Evolutionary conservation across 2,797 vertebrate genomes (phyloP).

Genomic region (Danio kyathit): DNA sequence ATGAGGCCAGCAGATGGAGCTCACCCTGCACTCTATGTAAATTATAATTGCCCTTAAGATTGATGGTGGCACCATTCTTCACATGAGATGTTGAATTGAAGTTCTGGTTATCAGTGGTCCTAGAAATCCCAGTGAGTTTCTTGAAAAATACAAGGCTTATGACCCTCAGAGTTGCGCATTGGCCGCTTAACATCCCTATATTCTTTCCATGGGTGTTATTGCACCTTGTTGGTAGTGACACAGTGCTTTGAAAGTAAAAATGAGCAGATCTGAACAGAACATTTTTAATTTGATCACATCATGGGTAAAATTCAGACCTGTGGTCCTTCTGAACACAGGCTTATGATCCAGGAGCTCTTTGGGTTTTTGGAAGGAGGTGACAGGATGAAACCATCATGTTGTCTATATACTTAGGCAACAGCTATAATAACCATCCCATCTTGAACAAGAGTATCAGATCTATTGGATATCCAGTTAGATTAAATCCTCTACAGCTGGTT

Average conservation of each 20-base stretch:
- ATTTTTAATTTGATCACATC: background rate
- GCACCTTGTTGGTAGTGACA: background rate
- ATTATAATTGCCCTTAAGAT: background rate
- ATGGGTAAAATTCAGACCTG: background rate
- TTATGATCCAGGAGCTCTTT: too few species aligned
- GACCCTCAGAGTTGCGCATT: background rate
- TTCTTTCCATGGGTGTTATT: background rate
- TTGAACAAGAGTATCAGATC: too few species aligned
- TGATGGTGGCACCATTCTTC: background rate
- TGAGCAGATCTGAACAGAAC: background rate
- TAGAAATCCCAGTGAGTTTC: background rate
- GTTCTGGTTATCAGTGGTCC: background rate
- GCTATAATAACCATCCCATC: too few species aligned
- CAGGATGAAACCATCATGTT: too few species aligned
- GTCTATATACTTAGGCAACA: too few species aligned
- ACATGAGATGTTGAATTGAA: background rate
- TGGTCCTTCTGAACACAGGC: background rate
- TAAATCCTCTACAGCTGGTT: constrained; percentile 3
- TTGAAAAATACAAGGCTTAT: background rate
- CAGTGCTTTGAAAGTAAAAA: background rate
- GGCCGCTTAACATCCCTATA: background rate
- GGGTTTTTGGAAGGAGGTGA: too few species aligned
- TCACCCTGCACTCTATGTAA: background rate
- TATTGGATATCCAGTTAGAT: background rate
- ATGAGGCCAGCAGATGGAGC: constrained; percentile 21